phyloP scores from a whole-genome alignment of 2,113 vertebrate genomes.

The Osmerus eperlanus region DNA sequence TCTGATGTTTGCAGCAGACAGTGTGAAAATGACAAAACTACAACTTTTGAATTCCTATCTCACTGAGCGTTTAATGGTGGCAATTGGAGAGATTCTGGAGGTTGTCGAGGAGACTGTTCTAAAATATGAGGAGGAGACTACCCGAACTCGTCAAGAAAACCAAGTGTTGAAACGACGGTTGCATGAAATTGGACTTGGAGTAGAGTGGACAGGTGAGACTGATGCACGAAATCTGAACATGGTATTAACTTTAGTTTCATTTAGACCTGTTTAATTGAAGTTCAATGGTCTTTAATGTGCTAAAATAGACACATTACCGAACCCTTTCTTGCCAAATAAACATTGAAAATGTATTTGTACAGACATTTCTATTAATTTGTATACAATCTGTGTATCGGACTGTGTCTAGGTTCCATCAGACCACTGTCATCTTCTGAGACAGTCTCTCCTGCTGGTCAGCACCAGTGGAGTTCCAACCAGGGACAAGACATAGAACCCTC shows the following conservation, averaged over 20 bases:
- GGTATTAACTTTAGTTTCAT: no score
- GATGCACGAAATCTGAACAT: not conserved
- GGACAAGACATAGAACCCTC: not conserved
- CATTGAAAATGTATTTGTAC: no score
- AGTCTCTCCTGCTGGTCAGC: conserved; percentile 13
- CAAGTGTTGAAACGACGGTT: conserved; percentile 43
- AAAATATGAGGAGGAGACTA: conserved; percentile 45
- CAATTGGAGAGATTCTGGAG: conserved; percentile 71
- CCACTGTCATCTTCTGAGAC: not conserved
- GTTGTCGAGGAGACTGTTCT: conserved; percentile 70
- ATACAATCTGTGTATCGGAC: not conserved
- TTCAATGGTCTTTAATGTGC: no score
- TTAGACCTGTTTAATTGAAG: no score
- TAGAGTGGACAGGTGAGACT: conserved; percentile 20
- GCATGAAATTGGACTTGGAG: conserved; percentile 24
- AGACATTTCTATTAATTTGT: no score
- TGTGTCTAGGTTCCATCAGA: not conserved
- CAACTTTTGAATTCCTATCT: conserved; percentile 67
- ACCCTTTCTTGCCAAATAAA: no score
- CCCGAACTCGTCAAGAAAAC: conserved; percentile 43
- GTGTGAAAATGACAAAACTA: conserved; percentile 63
- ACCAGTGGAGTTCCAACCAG: conserved; percentile 19
- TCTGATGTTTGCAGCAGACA: not conserved
- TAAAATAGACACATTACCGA: no score
- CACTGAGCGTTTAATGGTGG: conserved; percentile 66